Base-by-base conservation (phyloP, 2,888 invertebrate genomes). In the Ochropleura plecta region DNA sequence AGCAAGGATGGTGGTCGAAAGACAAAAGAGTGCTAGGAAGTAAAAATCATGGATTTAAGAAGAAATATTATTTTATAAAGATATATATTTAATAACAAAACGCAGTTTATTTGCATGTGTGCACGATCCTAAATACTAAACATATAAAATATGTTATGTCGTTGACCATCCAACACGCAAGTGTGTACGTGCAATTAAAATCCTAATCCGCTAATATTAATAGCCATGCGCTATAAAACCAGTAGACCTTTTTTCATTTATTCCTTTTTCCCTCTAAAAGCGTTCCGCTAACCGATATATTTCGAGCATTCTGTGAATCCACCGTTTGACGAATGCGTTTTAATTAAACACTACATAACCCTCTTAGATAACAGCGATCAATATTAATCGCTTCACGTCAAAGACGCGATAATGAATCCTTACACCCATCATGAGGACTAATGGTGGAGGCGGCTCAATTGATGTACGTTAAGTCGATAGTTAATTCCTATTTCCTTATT, bases 231-330 rank as follows among this genome's bases (percentile, higher is more conserved):
- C 14, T 40, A 46, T 14, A 30, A 51, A 80, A 57, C 16, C 1
- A 76, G 3, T 55, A 49, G 10, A 42, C 55, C 70, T 70, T 70
- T 76, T 64, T 6, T 46, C 44, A 42, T 20, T 4, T 16, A 60
- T 67, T 63, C 40, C 3, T 40, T 48, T 18, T 72, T 68, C 67
- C 49, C 78, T 80, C 79, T 83, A 73, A 83, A 85, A 80, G 81
- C 85, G 83, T 89, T 88, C 84, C 30, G 16, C 82, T 49, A 62
- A 62, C 67, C 59, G 73, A 85, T 89, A 91, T 90, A 91, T 90
- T 91, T 90, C 84, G 81, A 89, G 84, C 73, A 87, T 89, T 88
- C 84, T 63, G 71, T 69, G 81, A 88, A 88, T 79, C 63, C 18
- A 51, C 20, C 55, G 20, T 69, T 70, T 83, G 64, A 81, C 30